Percentiles rank a stretch among this genome's conserved stretches.
Conservation (phyloP, 2,113 vertebrate species). For the Bungarus multicinctus region DNA sequence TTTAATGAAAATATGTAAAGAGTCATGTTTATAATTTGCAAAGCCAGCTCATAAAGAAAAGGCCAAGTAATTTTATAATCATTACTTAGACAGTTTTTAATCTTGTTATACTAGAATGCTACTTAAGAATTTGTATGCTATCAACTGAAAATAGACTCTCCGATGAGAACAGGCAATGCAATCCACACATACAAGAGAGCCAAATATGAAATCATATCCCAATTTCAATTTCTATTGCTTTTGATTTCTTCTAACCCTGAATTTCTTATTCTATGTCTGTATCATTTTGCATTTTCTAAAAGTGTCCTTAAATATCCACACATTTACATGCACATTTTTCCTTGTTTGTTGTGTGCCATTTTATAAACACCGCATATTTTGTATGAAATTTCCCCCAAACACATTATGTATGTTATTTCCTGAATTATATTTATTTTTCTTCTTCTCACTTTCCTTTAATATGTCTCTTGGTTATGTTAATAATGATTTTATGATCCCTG, state of each 20-base stretch:
- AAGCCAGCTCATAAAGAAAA: neutral
- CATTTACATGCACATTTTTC: neutral
- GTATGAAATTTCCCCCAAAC: neutral
- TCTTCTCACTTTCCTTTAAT: neutral
- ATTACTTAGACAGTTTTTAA: neutral
- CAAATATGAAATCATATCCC: neutral
- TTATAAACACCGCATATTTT: neutral
- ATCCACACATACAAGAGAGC: neutral
- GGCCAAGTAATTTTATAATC: neutral
- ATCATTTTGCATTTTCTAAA: neutral
- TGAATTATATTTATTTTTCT: neutral
- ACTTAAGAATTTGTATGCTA: neutral
- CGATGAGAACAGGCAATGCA: neutral
- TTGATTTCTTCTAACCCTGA: neutral
- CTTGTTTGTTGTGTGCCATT: neutral
- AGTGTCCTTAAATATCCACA: neutral
- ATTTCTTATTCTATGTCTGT: neutral
- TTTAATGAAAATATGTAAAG: conserved; percentile 11
- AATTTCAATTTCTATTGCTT: neutral
- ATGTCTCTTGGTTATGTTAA: neutral
- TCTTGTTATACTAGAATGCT: neutral
- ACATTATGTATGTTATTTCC: neutral
- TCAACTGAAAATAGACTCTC: neutral
- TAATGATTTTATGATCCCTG: neutral
- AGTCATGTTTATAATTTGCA: neutral